phyloP scores from a whole-genome alignment of 2,888 invertebrate genomes.

The Cephalotes varians region DNA sequence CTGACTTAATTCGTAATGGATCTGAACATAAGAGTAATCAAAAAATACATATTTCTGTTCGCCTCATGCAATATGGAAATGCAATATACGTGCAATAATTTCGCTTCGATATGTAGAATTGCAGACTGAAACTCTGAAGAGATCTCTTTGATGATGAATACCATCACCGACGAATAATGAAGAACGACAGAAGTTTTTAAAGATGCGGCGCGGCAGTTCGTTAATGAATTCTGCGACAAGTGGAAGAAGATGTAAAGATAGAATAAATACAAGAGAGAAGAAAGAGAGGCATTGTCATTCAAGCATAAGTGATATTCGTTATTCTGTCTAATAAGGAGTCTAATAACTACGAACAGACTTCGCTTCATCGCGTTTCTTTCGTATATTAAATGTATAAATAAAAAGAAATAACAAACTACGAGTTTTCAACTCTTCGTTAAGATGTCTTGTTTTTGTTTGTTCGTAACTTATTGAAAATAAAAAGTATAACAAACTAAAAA shows the following conservation, averaged over 20 bases:
- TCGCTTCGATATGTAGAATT: constrained; percentile 29
- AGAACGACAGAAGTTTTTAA: constrained; percentile 23
- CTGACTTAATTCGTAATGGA: neutral
- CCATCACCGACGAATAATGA: constrained; percentile 29
- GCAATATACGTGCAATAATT: constrained; percentile 14
- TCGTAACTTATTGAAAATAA: neutral
- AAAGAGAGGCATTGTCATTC: constrained; percentile 26
- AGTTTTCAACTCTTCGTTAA: neutral
- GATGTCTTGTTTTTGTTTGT: too few relatives aligned
- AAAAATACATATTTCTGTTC: neutral
- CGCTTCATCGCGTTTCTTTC: neutral
- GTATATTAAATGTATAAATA: neutral
- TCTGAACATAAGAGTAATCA: constrained; percentile 3
- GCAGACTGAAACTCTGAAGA: constrained; percentile 25
- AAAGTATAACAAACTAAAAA: neutral
- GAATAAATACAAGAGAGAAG: constrained; percentile 22
- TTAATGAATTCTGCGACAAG: constrained; percentile 45
- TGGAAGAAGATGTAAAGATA: constrained; percentile 30
- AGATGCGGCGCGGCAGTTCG: neutral
- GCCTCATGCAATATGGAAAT: constrained; percentile 14
- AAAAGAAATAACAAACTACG: neutral
- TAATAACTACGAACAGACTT: neutral
- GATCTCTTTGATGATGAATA: constrained; percentile 35
- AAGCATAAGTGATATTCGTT: constrained; percentile 31
- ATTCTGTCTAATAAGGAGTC: neutral